These are phyloP conservation scores for Camponotus floridanus DNA, from an alignment of 1,140 invertebrate genomes.

Conservation along the genomic window DNA sequence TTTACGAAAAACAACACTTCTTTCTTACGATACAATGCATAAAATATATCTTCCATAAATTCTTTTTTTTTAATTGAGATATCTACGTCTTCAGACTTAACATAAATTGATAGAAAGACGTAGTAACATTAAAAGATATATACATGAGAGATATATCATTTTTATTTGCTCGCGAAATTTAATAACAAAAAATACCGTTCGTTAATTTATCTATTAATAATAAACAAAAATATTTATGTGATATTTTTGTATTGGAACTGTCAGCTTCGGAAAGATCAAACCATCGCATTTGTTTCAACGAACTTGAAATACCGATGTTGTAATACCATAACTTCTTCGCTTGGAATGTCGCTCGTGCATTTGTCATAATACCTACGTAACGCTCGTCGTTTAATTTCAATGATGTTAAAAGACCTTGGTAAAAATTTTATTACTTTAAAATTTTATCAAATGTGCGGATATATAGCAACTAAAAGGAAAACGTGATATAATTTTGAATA, in stretches of 20 bases:
- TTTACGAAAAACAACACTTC: no score
- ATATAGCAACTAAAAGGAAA: background rate
- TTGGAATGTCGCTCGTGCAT: background rate
- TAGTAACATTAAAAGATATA: no score
- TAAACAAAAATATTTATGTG: no score
- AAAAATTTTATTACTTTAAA: constrained; percentile 18
- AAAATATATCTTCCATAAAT: no score
- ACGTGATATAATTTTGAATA: background rate
- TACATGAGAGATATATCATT: no score
- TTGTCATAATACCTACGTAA: background rate
- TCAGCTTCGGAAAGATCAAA: constrained; percentile 6
- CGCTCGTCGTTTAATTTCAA: background rate
- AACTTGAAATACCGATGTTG: constrained; percentile 49
- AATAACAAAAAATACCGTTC: no score
- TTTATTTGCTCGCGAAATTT: no score
- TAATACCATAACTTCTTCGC: background rate
- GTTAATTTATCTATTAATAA: no score
- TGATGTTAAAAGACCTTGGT: constrained; percentile 1
- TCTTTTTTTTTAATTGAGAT: no score
- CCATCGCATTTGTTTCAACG: constrained; percentile 23
- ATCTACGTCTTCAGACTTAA: no score
- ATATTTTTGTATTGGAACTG: background rate
- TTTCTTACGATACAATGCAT: no score
- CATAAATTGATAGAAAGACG: no score
- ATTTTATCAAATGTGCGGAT: background rate